A percentile compares a stretch with the other conserved stretches of the same genome.
phyloP scores from a whole-genome alignment of 2,113 vertebrate genomes.

The Mastomys natalensis region DNA sequence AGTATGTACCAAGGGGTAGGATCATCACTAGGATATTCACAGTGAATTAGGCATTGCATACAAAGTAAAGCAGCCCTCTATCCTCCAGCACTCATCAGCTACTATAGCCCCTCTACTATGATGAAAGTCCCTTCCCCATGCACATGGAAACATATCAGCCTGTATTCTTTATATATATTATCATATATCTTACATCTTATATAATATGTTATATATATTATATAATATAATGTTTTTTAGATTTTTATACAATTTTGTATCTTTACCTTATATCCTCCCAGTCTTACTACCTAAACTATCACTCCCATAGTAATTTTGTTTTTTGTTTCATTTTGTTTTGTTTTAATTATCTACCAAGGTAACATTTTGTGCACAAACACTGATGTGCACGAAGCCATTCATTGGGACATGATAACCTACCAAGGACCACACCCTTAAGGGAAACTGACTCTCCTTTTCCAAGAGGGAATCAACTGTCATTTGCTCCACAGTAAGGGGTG shows the following conservation, averaged over 20 bases:
- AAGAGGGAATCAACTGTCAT: not conserved
- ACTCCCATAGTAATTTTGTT: too few species aligned
- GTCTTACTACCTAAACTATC: accelerated
- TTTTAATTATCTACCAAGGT: not conserved
- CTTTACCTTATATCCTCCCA: not conserved
- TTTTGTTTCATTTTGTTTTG: too few species aligned
- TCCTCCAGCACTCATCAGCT: too few species aligned
- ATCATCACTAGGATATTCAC: too few species aligned
- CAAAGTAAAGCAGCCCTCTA: not conserved
- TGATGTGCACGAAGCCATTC: too few species aligned
- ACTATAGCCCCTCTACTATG: not conserved
- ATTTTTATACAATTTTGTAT: not conserved
- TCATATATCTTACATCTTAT: too few species aligned
- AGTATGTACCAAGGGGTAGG: too few species aligned
- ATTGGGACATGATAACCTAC: not conserved
- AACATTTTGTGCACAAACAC: not conserved
- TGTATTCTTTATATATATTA: too few species aligned
- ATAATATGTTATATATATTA: not conserved
- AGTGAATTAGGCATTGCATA: too few species aligned
- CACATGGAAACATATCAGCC: not conserved
- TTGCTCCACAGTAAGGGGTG: not conserved
- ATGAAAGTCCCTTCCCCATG: too few species aligned
- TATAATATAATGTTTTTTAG: too few species aligned
- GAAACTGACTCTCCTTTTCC: not conserved
- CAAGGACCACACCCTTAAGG: not conserved